These are phyloP conservation scores for Anadara kagoshimensis DNA, from an alignment of 1,140 invertebrate species.

Conservation along the genomic window DNA sequence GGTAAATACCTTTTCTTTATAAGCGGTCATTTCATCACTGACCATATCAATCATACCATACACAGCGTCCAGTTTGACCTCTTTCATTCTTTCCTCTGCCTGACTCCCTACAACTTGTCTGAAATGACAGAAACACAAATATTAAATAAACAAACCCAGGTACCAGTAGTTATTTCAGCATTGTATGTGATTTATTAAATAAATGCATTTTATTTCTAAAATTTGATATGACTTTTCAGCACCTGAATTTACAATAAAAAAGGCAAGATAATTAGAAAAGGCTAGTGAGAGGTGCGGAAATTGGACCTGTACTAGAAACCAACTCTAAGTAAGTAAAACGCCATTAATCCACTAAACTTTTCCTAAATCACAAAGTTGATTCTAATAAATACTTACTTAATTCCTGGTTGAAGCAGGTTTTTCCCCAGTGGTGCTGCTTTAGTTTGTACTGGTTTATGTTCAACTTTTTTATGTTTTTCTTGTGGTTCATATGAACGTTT, in stretches of 20 bases:
- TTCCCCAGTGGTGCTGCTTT: conserved; percentile 28
- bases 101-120: background rate
- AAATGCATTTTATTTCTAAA: too few relatives aligned
- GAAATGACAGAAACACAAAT: background rate
- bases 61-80: conserved; percentile 53
- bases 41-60: conserved; percentile 59
- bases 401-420: conserved; percentile 15
- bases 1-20: conserved; percentile 57
- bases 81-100: conserved; percentile 10
- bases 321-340: too few relatives aligned
- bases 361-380: too few relatives aligned
- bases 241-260: too few relatives aligned
- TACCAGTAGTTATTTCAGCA: too few relatives aligned
- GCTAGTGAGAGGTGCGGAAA: too few relatives aligned
- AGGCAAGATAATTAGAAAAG: too few relatives aligned
- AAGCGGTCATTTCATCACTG: conserved; percentile 52
- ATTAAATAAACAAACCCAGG: background rate
- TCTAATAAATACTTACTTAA: conserved; percentile 29
- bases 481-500: conserved; percentile 16
- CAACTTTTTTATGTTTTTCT: conserved; percentile 4
- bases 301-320: too few relatives aligned
- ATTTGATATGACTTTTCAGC: too few relatives aligned
- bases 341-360: too few relatives aligned
- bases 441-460: conserved; percentile 20
- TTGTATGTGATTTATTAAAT: too few relatives aligned